These are phyloP conservation scores for Anagrus nilaparvatae DNA, from an alignment of 1,140 invertebrate genomes.

Conservation along the genomic window DNA sequence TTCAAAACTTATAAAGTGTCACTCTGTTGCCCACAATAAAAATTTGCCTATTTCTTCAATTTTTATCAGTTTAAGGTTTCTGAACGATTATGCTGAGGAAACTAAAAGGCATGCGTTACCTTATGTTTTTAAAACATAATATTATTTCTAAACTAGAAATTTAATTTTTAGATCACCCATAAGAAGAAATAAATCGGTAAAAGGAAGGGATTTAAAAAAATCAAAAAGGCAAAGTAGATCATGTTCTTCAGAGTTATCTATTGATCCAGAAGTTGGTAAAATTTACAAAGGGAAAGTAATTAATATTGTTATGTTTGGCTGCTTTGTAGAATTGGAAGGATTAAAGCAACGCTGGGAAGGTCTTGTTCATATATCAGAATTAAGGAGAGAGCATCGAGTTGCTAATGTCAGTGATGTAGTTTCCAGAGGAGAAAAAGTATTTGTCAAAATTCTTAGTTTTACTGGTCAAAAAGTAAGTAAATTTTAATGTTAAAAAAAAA, in stretches of 20 bases:
- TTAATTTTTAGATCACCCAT: conserved; percentile 25
- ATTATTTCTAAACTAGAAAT: conserved; percentile 23
- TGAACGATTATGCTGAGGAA: conserved; percentile 27
- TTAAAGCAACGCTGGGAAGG: conserved; percentile 84
- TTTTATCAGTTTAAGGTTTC: too few species aligned
- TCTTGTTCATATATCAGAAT: conserved; percentile 93
- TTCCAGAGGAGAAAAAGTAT: conserved; percentile 74
- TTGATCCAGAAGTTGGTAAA: conserved; percentile 47
- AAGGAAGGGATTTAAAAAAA: too few species aligned
- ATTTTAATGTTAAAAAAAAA: not conserved
- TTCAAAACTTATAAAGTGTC: too few species aligned
- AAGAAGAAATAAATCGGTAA: conserved; percentile 31
- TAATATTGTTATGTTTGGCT: conserved; percentile 93
- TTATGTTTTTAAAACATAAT: too few species aligned
- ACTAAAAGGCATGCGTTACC: conserved; percentile 31
- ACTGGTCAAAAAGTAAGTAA: conserved; percentile 71
- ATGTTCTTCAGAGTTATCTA: conserved; percentile 28
- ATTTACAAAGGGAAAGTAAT: conserved; percentile 91
- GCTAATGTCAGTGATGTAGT: conserved; percentile 93
- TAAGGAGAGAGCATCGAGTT: conserved; percentile 85
- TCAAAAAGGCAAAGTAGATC: conserved; percentile 27
- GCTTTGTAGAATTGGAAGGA: conserved; percentile 93
- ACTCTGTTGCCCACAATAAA: too few species aligned
- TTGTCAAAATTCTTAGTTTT: conserved; percentile 79
- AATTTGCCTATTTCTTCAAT: too few species aligned